Conservation (phyloP, 2,113 vertebrate genomes). For the Nanorana parkeri region DNA sequence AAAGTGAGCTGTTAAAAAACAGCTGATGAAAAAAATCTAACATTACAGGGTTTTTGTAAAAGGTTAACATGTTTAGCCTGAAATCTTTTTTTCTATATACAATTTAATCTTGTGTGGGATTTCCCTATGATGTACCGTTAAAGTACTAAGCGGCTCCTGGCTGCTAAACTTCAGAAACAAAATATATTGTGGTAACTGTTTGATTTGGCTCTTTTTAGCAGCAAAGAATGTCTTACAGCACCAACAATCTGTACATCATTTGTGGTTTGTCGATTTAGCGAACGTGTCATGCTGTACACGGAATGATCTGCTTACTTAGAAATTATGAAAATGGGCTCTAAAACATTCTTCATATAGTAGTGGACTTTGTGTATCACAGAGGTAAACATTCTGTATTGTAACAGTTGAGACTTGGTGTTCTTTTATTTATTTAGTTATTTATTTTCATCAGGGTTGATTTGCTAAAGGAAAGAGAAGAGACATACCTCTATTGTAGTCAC, state of each 20-base stretch:
- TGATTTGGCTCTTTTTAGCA: constrained; percentile 17
- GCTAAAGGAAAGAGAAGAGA: too few relatives aligned
- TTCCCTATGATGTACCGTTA: constrained; percentile 8
- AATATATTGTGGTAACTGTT: constrained; percentile 31
- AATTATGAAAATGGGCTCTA: too few relatives aligned
- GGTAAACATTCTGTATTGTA: too few relatives aligned
- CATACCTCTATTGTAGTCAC: too few relatives aligned
- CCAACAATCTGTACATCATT: not conserved
- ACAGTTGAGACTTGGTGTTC: too few relatives aligned
- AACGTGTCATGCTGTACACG: not conserved
- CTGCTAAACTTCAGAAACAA: constrained; percentile 9
- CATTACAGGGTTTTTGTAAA: not conserved
- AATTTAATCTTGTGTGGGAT: constrained; percentile 8
- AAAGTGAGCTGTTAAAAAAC: too few relatives aligned
- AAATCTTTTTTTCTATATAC: not conserved
- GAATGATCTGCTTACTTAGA: not conserved
- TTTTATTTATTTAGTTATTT: too few relatives aligned
- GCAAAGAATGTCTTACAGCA: not conserved
- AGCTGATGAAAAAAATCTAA: not conserved
- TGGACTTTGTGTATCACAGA: too few relatives aligned
- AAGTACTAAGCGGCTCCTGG: not conserved
- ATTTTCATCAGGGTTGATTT: too few relatives aligned
- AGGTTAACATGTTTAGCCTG: not conserved
- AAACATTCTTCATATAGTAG: too few relatives aligned
- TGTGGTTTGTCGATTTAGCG: constrained; percentile 7